Conservation (phyloP, 2,797 vertebrate genomes). For the Halcyon chelicuti region DNA sequence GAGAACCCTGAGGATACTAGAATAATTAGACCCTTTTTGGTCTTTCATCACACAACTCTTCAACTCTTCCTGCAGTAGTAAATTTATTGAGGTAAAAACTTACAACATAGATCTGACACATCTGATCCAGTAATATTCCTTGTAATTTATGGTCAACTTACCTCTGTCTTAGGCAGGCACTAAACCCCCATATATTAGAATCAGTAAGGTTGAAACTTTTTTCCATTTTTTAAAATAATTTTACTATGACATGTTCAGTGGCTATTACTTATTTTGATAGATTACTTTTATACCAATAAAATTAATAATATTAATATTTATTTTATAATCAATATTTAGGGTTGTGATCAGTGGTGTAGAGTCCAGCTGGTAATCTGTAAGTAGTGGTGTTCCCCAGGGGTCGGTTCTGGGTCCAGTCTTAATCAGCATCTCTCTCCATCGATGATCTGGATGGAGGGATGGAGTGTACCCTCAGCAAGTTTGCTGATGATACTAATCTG, state of each 20-base stretch:
- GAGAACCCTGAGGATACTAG: neutral
- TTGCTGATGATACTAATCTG: too few species aligned
- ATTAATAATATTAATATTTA: neutral
- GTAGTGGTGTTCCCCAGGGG: too few species aligned
- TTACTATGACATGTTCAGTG: neutral
- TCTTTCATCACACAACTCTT: neutral
- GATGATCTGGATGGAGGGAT: too few species aligned
- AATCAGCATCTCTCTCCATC: too few species aligned
- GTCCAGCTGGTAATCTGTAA: too few species aligned
- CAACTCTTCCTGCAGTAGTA: neutral
- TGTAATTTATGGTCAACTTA: neutral
- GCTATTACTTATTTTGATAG: neutral
- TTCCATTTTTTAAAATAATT: neutral
- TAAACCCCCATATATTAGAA: neutral
- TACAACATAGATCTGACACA: neutral
- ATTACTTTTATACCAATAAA: neutral
- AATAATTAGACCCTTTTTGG: neutral
- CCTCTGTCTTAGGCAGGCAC: neutral
- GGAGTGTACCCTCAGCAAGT: too few species aligned
- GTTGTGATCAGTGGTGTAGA: too few species aligned
- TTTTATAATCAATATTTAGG: too few species aligned
- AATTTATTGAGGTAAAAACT: neutral
- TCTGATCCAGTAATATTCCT: neutral
- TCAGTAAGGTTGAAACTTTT: neutral
- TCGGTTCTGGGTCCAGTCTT: too few species aligned